These are phyloP conservation scores for Gryllus bimaculatus DNA, from an alignment of 1,140 invertebrate genomes.

Conservation along the genomic window DNA sequence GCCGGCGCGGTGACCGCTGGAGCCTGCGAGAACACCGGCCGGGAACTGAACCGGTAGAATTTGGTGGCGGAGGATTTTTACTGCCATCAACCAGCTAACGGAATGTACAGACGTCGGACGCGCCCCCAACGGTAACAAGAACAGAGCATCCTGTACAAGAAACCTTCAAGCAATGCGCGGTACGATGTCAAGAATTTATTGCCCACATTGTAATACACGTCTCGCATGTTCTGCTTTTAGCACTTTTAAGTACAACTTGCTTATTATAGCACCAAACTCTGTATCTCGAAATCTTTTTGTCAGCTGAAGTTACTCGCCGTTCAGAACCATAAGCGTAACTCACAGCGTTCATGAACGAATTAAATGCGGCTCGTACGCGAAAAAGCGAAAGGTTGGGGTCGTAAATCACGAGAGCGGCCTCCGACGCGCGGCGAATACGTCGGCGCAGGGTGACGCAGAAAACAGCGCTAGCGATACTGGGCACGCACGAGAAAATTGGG, in stretches of 20 bases:
- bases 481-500: background rate
- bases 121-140: background rate
- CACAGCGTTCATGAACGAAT: background rate
- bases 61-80: background rate
- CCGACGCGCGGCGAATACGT: background rate
- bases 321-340: background rate
- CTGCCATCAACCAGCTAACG: background rate
- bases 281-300: background rate
- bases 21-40: background rate
- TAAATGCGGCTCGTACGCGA: background rate
- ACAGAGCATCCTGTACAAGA: background rate
- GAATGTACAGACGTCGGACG: background rate
- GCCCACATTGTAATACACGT: constrained; percentile 1
- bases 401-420: background rate
- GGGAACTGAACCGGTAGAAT: background rate
- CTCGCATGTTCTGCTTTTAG: background rate
- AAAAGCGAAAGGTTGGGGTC: background rate
- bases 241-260: constrained; percentile 4
- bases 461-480: background rate
- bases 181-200: background rate
- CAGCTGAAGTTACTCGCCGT: background rate
- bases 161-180: background rate
- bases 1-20: background rate
- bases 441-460: background rate
- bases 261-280: background rate